A percentile compares a stretch with the other conserved stretches of the same genome.
Conservation (phyloP, 2,797 vertebrate species). For the Liparis tanakae region DNA sequence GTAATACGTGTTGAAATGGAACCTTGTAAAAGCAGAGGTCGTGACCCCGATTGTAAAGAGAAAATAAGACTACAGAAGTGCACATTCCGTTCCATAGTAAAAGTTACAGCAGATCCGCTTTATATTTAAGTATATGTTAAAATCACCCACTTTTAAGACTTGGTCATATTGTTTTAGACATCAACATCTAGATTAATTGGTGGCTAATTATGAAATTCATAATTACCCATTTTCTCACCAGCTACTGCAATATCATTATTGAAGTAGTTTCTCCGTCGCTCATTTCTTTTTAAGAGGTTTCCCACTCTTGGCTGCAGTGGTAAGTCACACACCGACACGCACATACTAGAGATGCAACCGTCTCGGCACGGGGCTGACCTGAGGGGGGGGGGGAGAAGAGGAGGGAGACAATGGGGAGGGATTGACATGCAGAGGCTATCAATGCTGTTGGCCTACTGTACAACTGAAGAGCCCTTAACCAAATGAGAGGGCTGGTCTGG, state of each 20-base stretch:
- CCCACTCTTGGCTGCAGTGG: constrained; percentile 14
- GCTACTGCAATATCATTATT: background rate
- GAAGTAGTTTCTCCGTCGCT: background rate
- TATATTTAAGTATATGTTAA: background rate
- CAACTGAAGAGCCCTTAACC: constrained; percentile 69
- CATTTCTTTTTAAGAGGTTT: constrained; percentile 16
- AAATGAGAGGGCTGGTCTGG: constrained; percentile 65
- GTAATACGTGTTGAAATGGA: constrained; percentile 63
- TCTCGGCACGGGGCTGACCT: constrained; percentile 39
- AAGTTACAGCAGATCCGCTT: constrained; percentile 5
- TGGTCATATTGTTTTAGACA: constrained; percentile 4
- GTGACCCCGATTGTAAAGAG: constrained; percentile 61
- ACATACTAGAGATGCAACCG: constrained; percentile 60
- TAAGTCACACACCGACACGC: constrained; percentile 48
- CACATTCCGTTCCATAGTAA: constrained; percentile 42
- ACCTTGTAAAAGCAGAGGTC: constrained; percentile 63
- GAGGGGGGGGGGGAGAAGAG: constrained; percentile 7
- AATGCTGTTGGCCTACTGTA: constrained; percentile 48
- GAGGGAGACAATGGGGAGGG: constrained; percentile 45
- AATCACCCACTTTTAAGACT: background rate
- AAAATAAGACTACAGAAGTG: constrained; percentile 48
- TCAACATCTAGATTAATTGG: background rate
- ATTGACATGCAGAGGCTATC: constrained; percentile 60
- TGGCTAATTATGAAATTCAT: background rate
- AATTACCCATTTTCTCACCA: background rate